Evolutionary conservation across 2,797 vertebrate genomes (phyloP).

Genomic region (Sphaeramia orbicularis): DNA sequence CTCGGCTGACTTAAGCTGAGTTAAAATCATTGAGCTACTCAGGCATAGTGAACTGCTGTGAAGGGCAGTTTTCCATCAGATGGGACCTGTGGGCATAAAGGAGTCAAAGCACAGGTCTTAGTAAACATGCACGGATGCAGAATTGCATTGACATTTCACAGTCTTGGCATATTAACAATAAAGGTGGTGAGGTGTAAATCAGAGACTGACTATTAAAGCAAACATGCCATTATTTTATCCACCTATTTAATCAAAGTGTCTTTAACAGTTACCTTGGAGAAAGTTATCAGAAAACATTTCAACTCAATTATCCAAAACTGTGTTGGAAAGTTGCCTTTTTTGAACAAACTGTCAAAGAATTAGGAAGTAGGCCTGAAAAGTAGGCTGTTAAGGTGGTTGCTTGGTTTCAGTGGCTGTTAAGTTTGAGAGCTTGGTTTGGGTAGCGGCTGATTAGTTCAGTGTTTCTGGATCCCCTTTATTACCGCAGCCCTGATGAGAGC

Average conservation of each 20-base stretch:
- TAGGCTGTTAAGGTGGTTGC: constrained; percentile 43
- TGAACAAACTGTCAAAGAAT: constrained; percentile 22
- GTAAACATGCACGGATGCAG: constrained; percentile 23
- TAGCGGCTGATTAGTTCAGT: constrained; percentile 68
- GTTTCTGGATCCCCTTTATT: constrained; percentile 63
- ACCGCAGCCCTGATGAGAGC: constrained; percentile 70
- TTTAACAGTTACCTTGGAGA: constrained; percentile 25
- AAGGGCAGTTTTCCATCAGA: constrained; percentile 63
- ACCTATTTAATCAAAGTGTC: constrained; percentile 31
- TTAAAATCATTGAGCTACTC: constrained; percentile 69
- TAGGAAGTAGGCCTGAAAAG: constrained; percentile 31
- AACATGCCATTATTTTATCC: constrained; percentile 30
- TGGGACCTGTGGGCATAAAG: constrained; percentile 24
- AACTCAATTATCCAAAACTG: neutral
- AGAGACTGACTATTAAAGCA: constrained; percentile 2
- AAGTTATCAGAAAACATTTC: constrained; percentile 11
- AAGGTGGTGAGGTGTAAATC: constrained; percentile 30
- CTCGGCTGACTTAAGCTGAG: constrained; percentile 68
- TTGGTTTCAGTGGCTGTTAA: constrained; percentile 72
- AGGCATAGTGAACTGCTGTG: constrained; percentile 61
- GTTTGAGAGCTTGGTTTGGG: constrained; percentile 68
- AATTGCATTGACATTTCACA: constrained; percentile 27
- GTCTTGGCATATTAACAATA: constrained; percentile 9
- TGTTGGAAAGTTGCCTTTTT: constrained; percentile 8
- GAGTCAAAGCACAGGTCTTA: constrained; percentile 25